phyloP scores from a whole-genome alignment of 1,140 invertebrate species.

The Rhyacophila brunnea region DNA sequence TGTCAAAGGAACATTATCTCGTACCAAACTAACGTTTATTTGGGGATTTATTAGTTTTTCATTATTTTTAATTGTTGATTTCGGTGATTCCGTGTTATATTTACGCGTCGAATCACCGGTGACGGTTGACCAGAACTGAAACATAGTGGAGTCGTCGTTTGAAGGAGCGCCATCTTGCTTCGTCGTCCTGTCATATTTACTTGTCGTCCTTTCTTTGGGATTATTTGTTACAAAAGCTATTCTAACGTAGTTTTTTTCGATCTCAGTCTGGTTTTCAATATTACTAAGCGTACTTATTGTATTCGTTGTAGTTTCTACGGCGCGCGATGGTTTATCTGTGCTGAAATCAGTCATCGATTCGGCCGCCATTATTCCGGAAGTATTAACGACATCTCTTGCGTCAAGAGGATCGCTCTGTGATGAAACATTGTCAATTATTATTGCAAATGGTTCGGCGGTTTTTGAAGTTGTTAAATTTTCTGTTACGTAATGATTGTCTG shows the following conservation, averaged over 20 bases:
- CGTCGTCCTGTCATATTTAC: slow-evolving; percentile 19
- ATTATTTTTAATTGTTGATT: neutral
- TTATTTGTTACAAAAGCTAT: slow-evolving; percentile 23
- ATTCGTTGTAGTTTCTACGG: too few relatives aligned
- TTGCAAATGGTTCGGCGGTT: too few relatives aligned
- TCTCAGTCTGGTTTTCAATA: neutral
- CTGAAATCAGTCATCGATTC: too few relatives aligned
- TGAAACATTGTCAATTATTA: too few relatives aligned
- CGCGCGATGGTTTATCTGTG: too few relatives aligned
- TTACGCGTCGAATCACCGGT: slow-evolving; percentile 2
- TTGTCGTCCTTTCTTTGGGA: slow-evolving; percentile 13
- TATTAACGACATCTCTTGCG: too few relatives aligned
- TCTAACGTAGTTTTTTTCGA: slow-evolving; percentile 15
- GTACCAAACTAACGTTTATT: slow-evolving; percentile 4
- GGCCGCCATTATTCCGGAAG: too few relatives aligned
- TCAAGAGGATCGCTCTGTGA: too few relatives aligned
- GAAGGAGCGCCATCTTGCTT: neutral
- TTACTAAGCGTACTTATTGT: neutral
- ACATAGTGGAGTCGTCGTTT: slow-evolving; percentile 6
- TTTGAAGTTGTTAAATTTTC: too few relatives aligned
- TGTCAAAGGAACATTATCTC: slow-evolving; percentile 13
- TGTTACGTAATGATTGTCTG: too few relatives aligned
- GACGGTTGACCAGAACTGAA: slow-evolving; percentile 28
- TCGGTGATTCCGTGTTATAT: neutral
- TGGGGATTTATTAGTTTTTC: too few relatives aligned